Conservation (phyloP, 2,113 vertebrate genomes). For the Zapornia atra region DNA sequence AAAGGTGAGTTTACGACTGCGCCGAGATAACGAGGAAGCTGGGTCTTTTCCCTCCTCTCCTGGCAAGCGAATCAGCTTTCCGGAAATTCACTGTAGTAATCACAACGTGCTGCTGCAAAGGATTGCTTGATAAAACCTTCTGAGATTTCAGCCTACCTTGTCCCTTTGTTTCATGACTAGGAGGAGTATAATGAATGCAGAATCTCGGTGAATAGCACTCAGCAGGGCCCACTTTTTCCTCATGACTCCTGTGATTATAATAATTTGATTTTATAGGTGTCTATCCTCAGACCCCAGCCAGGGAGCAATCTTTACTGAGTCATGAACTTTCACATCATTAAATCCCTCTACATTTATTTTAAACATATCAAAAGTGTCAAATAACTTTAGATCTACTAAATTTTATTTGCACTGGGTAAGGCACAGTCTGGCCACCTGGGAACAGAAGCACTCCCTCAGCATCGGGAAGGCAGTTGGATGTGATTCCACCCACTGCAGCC, state of each 20-base stretch:
- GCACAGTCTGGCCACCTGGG: slow-evolving; percentile 19
- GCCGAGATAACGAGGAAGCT: background rate
- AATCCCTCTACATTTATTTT: slow-evolving; percentile 73
- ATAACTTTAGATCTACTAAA: slow-evolving; percentile 61
- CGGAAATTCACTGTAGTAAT: slow-evolving; percentile 53
- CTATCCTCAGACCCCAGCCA: slow-evolving; percentile 66
- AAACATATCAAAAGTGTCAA: slow-evolving; percentile 73
- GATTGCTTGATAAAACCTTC: slow-evolving; percentile 59
- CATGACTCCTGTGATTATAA: slow-evolving; percentile 70
- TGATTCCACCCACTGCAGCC: background rate
- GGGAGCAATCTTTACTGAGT: slow-evolving; percentile 74
- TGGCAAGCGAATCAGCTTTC: background rate
- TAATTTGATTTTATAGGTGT: slow-evolving; percentile 78
- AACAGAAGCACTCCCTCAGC: slow-evolving; percentile 3
- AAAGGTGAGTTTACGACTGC: background rate
- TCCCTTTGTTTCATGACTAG: slow-evolving; percentile 51
- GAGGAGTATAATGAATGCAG: slow-evolving; percentile 66
- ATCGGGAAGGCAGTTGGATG: background rate
- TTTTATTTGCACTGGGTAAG: slow-evolving; percentile 67
- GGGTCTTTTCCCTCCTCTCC: background rate
- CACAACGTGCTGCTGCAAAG: slow-evolving; percentile 45
- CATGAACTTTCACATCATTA: slow-evolving; percentile 77
- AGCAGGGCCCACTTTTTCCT: slow-evolving; percentile 53
- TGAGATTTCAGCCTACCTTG: slow-evolving; percentile 58
- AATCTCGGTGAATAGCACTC: slow-evolving; percentile 64